Percentiles rank a stretch among this genome's conserved stretches.
phyloP scores from a whole-genome alignment of 1,140 invertebrate species.

The Gerris buenoi region DNA sequence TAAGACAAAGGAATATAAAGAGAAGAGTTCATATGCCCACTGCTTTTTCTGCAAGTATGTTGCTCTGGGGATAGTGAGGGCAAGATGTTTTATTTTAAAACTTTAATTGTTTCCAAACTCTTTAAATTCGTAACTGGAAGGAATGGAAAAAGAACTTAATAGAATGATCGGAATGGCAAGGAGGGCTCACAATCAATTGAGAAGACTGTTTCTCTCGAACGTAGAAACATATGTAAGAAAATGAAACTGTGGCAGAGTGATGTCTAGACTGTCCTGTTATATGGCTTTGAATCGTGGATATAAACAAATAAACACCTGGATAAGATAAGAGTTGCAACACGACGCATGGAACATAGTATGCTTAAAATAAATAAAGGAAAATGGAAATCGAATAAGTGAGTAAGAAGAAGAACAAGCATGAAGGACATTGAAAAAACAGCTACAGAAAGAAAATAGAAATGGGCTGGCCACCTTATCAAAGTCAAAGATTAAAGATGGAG shows the following conservation, averaged over 20 bases:
- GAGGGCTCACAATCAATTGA: too few species aligned
- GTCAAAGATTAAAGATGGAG: conserved; percentile 13
- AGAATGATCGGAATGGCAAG: too few species aligned
- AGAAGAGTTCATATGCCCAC: too few species aligned
- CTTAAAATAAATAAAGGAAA: conserved; percentile 3
- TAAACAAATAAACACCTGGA: not conserved
- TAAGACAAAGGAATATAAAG: too few species aligned
- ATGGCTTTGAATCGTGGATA: conserved; percentile 4
- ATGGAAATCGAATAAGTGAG: not conserved
- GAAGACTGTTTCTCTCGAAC: not conserved
- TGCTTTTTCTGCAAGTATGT: too few species aligned
- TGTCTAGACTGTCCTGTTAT: conserved; percentile 6
- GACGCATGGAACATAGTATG: conserved; percentile 3
- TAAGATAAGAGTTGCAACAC: not conserved
- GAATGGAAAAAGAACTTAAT: too few species aligned
- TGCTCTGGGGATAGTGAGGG: too few species aligned
- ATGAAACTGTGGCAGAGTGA: conserved; percentile 2
- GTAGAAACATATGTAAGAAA: not conserved
- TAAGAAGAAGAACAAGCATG: not conserved
- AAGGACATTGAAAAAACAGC: not conserved
- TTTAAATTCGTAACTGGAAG: too few species aligned
- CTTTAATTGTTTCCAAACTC: too few species aligned
- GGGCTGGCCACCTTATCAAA: conserved; percentile 13
- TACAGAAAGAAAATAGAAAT: conserved; percentile 8
- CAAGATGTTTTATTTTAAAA: too few species aligned